phyloP scores from a whole-genome alignment of 1,140 invertebrate genomes.

The Saccostrea glomerata region DNA sequence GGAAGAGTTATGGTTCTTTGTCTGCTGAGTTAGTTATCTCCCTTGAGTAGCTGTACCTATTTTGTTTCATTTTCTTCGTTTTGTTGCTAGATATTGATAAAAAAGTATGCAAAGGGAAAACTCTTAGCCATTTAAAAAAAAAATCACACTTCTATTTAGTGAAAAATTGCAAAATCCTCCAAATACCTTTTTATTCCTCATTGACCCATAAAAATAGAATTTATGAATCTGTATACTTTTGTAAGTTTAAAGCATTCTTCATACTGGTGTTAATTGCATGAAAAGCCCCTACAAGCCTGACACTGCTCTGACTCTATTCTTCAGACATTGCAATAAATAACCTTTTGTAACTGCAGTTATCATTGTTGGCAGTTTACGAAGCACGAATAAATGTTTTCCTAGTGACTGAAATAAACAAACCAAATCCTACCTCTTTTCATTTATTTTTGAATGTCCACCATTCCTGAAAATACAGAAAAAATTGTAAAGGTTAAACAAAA shows the following conservation, averaged over 20 bases:
- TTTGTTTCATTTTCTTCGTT: slow-evolving; percentile 32
- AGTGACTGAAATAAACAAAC: neutral
- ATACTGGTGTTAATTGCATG: neutral
- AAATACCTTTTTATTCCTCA: too few relatives aligned
- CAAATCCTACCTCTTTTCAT: neutral
- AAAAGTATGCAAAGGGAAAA: slow-evolving; percentile 29
- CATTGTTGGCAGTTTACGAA: neutral
- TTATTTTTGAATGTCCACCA: neutral
- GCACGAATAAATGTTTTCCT: neutral
- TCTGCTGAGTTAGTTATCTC: slow-evolving; percentile 39
- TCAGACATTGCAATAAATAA: neutral
- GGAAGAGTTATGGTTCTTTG: slow-evolving; percentile 35
- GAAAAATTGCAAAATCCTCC: neutral
- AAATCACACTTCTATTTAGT: neutral
- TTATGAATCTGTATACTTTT: too few relatives aligned
- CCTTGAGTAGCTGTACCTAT: slow-evolving; percentile 36
- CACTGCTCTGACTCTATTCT: neutral
- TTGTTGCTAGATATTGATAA: slow-evolving; percentile 39
- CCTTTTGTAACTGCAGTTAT: neutral
- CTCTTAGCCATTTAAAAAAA: neutral
- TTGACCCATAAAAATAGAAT: too few relatives aligned
- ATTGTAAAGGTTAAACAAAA: neutral
- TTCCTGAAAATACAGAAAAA: neutral
- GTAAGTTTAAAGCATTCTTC: neutral
- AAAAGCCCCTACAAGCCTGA: neutral